A percentile compares a stretch with the other conserved stretches of the same genome.
Conservation (phyloP, 2,113 vertebrate genomes). For the Mobula hypostoma region DNA sequence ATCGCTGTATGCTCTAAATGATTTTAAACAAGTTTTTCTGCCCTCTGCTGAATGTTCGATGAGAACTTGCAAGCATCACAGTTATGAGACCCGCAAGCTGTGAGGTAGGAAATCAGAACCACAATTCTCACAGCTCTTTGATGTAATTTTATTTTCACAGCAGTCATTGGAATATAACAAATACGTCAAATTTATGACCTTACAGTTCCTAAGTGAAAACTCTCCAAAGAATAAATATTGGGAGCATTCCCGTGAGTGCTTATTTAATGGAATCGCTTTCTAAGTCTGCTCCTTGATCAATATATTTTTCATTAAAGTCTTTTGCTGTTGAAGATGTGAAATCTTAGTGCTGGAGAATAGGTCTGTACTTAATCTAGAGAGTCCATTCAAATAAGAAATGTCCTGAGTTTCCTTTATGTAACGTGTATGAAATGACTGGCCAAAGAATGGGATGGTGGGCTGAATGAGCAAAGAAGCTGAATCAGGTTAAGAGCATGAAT, state of each 20-base stretch:
- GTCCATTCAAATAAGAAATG: background rate
- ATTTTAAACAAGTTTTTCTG: background rate
- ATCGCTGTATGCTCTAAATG: background rate
- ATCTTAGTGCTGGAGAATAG: background rate
- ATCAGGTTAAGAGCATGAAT: background rate
- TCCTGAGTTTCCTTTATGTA: background rate
- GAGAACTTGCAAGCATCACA: background rate
- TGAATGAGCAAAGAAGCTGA: background rate
- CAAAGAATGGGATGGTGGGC: no score
- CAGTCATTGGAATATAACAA: slow-evolving; percentile 15
- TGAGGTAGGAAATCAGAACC: background rate
- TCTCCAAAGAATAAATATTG: slow-evolving; percentile 4
- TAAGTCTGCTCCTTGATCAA: background rate
- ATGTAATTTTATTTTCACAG: slow-evolving; percentile 15
- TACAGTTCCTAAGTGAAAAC: background rate
- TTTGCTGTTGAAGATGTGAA: background rate
- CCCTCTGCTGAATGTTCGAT: background rate
- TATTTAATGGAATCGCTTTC: background rate
- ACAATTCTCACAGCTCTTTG: background rate
- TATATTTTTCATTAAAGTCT: slow-evolving; percentile 24
- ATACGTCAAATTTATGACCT: background rate
- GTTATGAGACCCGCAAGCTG: background rate
- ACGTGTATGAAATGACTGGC: background rate
- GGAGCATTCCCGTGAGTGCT: background rate
- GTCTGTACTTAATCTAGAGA: background rate